Evolutionary conservation across 2,888 invertebrate species (phyloP).

Genomic region (Drepanosiphum platanoidis): DNA sequence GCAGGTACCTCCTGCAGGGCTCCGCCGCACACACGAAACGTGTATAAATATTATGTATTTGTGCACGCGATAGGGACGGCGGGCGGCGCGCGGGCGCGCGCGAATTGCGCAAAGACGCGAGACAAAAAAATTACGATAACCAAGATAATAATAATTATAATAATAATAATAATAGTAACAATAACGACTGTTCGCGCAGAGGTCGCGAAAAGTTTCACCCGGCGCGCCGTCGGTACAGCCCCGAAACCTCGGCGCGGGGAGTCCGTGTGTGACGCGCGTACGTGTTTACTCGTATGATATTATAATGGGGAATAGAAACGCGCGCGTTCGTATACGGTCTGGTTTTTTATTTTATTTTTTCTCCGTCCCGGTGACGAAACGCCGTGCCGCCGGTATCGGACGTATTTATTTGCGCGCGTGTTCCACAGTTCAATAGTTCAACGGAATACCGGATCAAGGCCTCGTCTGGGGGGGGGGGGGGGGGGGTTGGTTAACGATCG

Average conservation of each 20-base stretch:
- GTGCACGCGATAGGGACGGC: too few relatives aligned
- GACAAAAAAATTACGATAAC: neutral
- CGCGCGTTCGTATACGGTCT: neutral
- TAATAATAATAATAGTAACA: neutral
- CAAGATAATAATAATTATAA: neutral
- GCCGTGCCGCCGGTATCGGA: conserved; percentile 26
- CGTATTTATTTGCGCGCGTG: conserved; percentile 58
- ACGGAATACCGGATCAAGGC: conserved; percentile 61
- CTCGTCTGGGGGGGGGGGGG: conserved; percentile 20
- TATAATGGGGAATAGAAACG: neutral
- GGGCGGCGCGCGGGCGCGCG: too few relatives aligned
- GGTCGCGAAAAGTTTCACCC: conserved; percentile 39
- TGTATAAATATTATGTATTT: too few relatives aligned
- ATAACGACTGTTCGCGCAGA: too few relatives aligned
- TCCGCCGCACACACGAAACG: too few relatives aligned
- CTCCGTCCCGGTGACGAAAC: conserved; percentile 39
- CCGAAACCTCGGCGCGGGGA: neutral
- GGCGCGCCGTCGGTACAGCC: neutral
- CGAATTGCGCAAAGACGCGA: conserved; percentile 5
- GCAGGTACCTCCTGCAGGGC: too few relatives aligned
- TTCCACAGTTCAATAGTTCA: conserved; percentile 53
- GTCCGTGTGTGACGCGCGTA: neutral
- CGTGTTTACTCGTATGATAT: neutral
- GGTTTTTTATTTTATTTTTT: neutral
- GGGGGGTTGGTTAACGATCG: conserved; percentile 47